These are phyloP conservation scores for Ophthalmolycus amberensis DNA, from an alignment of 2,113 vertebrate species.

Conservation along the genomic window DNA sequence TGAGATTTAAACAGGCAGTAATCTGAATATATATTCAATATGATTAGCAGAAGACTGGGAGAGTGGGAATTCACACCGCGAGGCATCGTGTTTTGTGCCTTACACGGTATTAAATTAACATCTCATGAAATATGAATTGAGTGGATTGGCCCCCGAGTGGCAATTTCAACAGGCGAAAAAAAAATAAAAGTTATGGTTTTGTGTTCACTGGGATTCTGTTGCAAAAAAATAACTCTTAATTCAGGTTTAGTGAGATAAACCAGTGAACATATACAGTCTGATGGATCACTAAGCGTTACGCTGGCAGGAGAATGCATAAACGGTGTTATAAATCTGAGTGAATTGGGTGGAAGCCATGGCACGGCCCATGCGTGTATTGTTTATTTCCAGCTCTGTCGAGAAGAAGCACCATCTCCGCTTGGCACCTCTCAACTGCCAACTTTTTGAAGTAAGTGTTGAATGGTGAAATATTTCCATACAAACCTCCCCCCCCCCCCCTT, in stretches of 20 bases:
- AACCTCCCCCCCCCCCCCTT: not conserved
- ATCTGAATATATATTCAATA: constrained; percentile 22
- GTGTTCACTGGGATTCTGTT: not conserved
- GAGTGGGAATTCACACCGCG: constrained; percentile 26
- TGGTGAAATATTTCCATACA: constrained; percentile 40
- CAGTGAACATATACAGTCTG: not conserved
- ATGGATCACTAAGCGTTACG: not conserved
- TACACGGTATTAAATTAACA: constrained; percentile 47
- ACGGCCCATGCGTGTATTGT: constrained; percentile 34
- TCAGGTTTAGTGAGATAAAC: constrained; percentile 6
- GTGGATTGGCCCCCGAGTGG: constrained; percentile 16
- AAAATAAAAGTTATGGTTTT: not conserved
- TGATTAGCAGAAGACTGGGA: constrained; percentile 2
- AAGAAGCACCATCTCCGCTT: constrained; percentile 19
- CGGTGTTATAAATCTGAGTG: constrained; percentile 19
- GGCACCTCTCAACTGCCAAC: constrained; percentile 45
- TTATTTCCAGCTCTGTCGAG: constrained; percentile 39
- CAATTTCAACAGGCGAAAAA: not conserved
- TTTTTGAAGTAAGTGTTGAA: constrained; percentile 35
- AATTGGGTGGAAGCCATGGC: constrained; percentile 19
- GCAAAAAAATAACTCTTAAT: not conserved
- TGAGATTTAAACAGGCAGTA: not conserved
- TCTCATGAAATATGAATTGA: constrained; percentile 46
- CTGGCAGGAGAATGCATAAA: not conserved
- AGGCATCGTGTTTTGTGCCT: constrained; percentile 7